phyloP scores from a whole-genome alignment of 2,797 vertebrate species.

The Micropoecilia bifurca region DNA sequence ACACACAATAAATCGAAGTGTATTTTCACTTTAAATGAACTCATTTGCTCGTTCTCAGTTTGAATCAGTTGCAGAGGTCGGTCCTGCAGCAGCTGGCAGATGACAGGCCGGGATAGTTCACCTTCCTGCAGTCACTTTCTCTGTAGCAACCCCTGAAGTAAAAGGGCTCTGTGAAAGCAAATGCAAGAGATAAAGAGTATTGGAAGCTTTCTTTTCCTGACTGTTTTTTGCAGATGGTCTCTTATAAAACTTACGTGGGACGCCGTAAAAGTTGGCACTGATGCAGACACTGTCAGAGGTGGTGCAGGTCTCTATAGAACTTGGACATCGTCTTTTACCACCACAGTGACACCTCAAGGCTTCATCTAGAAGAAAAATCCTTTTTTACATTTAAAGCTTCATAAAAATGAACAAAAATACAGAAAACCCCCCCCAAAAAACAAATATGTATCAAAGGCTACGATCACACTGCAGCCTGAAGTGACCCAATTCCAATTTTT shows the following conservation, averaged over 20 bases:
- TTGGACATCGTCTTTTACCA: neutral
- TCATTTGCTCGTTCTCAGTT: neutral
- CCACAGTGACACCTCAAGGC: constrained; percentile 37
- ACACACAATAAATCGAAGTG: neutral
- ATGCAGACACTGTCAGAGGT: constrained; percentile 8
- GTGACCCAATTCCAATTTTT: too few relatives aligned
- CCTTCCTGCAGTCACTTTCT: neutral
- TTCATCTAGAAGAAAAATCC: constrained; percentile 20
- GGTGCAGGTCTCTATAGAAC: neutral
- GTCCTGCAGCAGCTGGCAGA: constrained; percentile 13
- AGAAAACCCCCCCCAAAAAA: too few relatives aligned
- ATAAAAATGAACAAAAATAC: neutral
- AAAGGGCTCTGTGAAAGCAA: constrained; percentile 8
- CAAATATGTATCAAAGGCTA: too few relatives aligned
- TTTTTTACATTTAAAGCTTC: neutral
- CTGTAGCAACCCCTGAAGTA: constrained; percentile 18
- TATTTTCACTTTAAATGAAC: neutral
- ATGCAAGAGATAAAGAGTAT: neutral
- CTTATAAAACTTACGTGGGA: constrained; percentile 11
- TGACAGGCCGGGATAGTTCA: neutral
- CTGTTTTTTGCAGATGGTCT: neutral
- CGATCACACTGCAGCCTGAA: too few relatives aligned
- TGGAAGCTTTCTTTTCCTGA: neutral
- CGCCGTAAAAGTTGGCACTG: neutral
- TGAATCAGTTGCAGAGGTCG: constrained; percentile 39